Conservation (phyloP, 2,113 vertebrate species). For the Tyrannus savana region DNA sequence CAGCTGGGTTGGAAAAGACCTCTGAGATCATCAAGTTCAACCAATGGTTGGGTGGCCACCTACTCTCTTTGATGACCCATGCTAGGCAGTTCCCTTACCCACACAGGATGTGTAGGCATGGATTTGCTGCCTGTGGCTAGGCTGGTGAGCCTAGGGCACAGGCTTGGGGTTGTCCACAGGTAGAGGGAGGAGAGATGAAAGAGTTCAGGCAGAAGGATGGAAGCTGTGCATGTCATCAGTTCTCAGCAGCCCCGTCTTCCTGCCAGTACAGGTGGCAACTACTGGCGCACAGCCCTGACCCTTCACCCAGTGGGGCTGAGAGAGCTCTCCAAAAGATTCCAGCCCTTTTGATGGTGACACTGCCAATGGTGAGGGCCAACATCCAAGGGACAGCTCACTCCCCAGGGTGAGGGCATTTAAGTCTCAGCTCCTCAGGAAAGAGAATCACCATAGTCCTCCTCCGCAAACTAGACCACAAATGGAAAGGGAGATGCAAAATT, state of each 20-base stretch:
- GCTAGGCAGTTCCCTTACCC: not conserved
- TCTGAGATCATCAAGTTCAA: too few species aligned
- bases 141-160: not conserved
- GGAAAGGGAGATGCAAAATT: not conserved
- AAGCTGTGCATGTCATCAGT: not conserved
- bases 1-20: too few species aligned
- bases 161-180: not conserved
- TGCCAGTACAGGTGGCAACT: rapidly evolving
- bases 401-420: not conserved
- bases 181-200: not conserved
- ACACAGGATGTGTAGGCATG: not conserved
- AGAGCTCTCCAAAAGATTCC: not conserved
- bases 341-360: not conserved
- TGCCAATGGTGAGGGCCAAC: not conserved
- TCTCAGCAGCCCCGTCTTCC: not conserved
- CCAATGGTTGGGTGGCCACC: rapidly evolving
- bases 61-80: not conserved
- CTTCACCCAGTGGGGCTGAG: not conserved
- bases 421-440: not conserved
- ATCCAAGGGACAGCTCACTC: not conserved
- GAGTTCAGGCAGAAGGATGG: not conserved
- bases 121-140: not conserved
- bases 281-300: rapidly evolving
- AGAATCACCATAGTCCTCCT: not conserved
- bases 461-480: not conserved